Percentiles rank a stretch among this genome's conserved stretches.
Evolutionary conservation across 92 coral and sea anemone species (phyloP).

Genomic region (Zoanthus gigantus): DNA sequence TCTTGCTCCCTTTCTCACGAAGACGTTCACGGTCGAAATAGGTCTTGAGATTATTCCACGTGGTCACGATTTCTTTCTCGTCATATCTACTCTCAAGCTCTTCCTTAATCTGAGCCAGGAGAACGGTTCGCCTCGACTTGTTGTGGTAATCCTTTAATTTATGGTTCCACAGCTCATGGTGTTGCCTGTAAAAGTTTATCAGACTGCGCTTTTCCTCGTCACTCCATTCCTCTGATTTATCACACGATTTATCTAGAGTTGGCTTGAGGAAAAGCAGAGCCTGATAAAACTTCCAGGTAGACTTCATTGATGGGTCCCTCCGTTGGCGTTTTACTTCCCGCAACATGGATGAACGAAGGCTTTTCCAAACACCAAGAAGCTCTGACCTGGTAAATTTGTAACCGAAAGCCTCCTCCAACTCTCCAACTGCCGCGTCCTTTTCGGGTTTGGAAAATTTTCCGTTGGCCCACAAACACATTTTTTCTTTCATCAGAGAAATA

Average conservation of each 20-base stretch:
- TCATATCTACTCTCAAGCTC: background rate
- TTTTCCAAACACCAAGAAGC: slow-evolving; percentile 13
- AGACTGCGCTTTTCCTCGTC: slow-evolving; percentile 12
- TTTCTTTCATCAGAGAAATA: slow-evolving; percentile 9
- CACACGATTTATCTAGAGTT: slow-evolving; percentile 11
- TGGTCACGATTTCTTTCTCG: slow-evolving; percentile 20
- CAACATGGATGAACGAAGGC: background rate
- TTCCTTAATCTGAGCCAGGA: background rate
- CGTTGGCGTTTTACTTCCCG: background rate
- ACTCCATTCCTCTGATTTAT: slow-evolving; percentile 9
- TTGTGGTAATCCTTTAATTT: background rate
- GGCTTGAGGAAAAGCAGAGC: slow-evolving; percentile 17
- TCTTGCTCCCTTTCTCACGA: slow-evolving; percentile 2
- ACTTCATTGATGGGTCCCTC: background rate
- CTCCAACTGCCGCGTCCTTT: slow-evolving; percentile 4
- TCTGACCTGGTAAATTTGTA: background rate
- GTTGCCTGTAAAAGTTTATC: slow-evolving; percentile 2
- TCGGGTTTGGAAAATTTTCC: slow-evolving; percentile 15
- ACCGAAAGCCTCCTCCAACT: background rate
- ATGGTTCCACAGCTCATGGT: background rate
- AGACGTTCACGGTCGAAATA: slow-evolving; percentile 9
- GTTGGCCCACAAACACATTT: slow-evolving; percentile 4
- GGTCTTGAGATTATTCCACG: slow-evolving; percentile 13
- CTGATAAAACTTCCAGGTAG: slow-evolving; percentile 6
- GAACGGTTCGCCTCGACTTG: slow-evolving; percentile 17